Evolutionary conservation across 1,140 invertebrate species (phyloP), one percentile per base, ranked within the genome.

Genomic region (Colletes gigas): DNA sequence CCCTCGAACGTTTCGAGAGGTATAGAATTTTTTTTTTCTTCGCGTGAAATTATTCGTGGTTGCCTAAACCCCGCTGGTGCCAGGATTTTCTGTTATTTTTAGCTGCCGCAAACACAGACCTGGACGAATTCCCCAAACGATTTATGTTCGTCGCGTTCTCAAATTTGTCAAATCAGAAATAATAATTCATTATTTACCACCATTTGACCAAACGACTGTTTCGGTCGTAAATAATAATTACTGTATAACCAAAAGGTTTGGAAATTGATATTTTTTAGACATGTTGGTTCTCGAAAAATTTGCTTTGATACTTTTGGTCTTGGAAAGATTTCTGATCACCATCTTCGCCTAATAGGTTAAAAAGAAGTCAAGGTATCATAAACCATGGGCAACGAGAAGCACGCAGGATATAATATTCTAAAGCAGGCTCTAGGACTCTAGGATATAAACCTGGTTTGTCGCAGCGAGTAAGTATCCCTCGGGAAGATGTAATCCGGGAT

Each of bases 401-500:
- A 87, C 85, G 73, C 81, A 69, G 82, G 82, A 83, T 88, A 88
- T 90, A 89, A 89, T 88, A 88, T 88, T 87, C 84, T 83, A 83
- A 84, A 78, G 59, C 82, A 60, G 78, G 75, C 75, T 73, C 70
- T 47, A 41, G 71, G 55, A 63, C 75, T 73, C 70, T 47, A 41
- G 71, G 55, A 63, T 82, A 83, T 85, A 75, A 69, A 75, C 66
- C 69, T 7, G 50, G 77, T 55, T 68, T 70, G 30, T 65, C 44
- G 84, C 75, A 62, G 80, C 71, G 77, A 81, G 81, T 88, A 88
- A 90, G 86, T 90, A 88, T 83, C 89, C 88, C 86, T 76, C 47
- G 78, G 88, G 87, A 88, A 90, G 83, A 83, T 86, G 89, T 88
- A 89, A 88, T 88, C 89, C 88, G 79, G 83, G 85, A 86, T 90